These are phyloP conservation scores for Idaea straminata DNA, from an alignment of 2,888 invertebrate species.

Conservation along the genomic window DNA sequence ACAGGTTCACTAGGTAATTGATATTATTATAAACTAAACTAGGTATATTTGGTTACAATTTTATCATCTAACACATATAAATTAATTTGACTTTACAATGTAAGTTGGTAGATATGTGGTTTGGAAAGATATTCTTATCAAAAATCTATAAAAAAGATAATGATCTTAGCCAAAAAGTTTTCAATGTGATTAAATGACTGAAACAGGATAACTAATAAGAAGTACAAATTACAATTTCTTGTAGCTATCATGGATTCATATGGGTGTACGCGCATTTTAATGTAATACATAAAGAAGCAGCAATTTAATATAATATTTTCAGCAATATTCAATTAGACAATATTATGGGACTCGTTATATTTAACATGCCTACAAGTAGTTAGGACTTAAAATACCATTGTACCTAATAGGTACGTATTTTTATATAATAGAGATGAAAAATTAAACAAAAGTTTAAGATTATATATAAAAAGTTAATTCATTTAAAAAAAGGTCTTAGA, in stretches of 20 bases:
- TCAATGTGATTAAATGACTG: background rate
- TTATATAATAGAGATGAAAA: background rate
- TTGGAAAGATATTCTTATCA: conserved; percentile 57
- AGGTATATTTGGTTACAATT: conserved; percentile 22
- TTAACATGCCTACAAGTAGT: background rate
- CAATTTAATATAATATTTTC: background rate
- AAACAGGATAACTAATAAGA: background rate
- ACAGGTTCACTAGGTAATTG: conserved; percentile 40
- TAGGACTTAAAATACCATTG: background rate
- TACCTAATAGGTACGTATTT: background rate
- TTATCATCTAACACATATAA: conserved; percentile 41
- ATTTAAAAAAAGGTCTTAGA: conserved; percentile 55
- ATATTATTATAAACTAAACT: conserved; percentile 34
- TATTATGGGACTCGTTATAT: background rate
- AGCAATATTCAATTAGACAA: background rate
- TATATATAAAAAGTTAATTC: conserved; percentile 1
- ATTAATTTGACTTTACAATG: conserved; percentile 57
- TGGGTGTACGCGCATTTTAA: background rate
- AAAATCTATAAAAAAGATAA: conserved; percentile 18
- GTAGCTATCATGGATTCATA: background rate
- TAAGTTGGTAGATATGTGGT: conserved; percentile 64
- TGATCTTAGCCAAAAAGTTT: conserved; percentile 19
- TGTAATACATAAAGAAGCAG: background rate
- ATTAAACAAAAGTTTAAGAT: background rate
- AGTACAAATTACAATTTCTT: background rate